Base-by-base conservation (phyloP, 2,113 vertebrate genomes). In the Melospiza georgiana region DNA sequence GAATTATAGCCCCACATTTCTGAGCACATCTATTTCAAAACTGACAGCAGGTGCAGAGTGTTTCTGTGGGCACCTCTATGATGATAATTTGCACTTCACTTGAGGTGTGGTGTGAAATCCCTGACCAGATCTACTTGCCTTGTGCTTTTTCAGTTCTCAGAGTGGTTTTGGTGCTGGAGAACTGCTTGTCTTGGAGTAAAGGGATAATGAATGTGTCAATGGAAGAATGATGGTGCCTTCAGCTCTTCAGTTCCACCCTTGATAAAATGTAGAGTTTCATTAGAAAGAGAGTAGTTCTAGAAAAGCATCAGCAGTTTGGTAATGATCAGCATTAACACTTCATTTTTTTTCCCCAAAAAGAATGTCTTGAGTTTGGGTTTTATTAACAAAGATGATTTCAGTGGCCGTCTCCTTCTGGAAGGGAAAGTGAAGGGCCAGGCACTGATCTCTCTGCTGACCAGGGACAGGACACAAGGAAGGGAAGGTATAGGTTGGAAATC, bases 321-420 rank as follows among this genome's bases (percentile, higher is more conserved):
- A 87, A 58, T 8, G 18, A 86, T 31, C 31, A 49, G 33, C 24
- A 62, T 33, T 94, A 87, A 31, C 39, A 49, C 25, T 17, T 87
- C 8, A 1, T 16, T 59, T 55, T 41, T 78, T n/a, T 3, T 3
- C 2, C 14, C 13, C 3, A 8, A 5, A 72, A 76, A 73, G 1
- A 66, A 62, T 5, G 7, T 49, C 74, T 25, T 37, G 27, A 31
- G 25, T 9, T 1, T 8, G 30, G 4, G 7, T 9, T 7, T 7
- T 77, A 77, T 87, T 33, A 85, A 44, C 20, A 11, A 75, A 37
- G 4, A 14, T 8, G 1, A 31, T 57, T 74, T 88, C 66, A 46
- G 39, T 57, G n/a, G 5, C 33, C n/a, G 16, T 27, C 17, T 12
- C 15, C 3, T 87, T 77, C 77, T 62, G 79, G 22, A 82, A 71